These are phyloP conservation scores for Asbolus verrucosus DNA, from an alignment of 1,140 invertebrate genomes.

Conservation along the genomic window DNA sequence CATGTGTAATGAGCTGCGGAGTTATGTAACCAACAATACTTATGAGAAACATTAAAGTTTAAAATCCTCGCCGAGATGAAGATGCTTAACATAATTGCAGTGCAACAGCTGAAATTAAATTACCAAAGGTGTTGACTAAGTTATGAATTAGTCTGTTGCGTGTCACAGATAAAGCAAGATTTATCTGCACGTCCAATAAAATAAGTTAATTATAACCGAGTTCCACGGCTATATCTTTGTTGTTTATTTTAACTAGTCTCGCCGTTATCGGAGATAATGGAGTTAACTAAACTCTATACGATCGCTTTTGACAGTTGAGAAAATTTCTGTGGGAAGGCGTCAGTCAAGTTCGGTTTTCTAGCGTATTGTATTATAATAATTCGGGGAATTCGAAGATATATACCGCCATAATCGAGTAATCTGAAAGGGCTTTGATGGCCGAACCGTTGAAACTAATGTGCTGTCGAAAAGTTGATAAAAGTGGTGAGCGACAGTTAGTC, in stretches of 20 bases:
- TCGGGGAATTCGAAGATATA: neutral
- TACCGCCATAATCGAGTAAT: neutral
- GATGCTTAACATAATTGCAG: no score
- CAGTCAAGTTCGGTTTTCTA: neutral
- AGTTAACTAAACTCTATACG: neutral
- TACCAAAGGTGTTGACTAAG: no score
- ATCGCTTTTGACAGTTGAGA: neutral
- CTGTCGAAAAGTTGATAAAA: slow-evolving; percentile 34
- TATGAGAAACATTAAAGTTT: no score
- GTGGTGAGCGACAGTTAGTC: slow-evolving; percentile 36
- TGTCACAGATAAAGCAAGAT: neutral
- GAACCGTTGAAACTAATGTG: neutral
- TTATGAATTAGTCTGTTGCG: no score
- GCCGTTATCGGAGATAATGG: neutral
- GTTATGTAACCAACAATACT: neutral
- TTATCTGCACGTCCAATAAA: neutral
- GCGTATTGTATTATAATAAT: neutral
- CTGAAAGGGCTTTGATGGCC: neutral
- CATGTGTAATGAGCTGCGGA: no score
- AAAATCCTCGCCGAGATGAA: no score
- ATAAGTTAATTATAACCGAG: neutral
- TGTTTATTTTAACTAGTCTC: slow-evolving; percentile 5
- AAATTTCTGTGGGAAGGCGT: neutral
- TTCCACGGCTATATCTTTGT: neutral
- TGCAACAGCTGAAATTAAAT: no score